phyloP scores from a whole-genome alignment of 2,113 vertebrate species.

The Phocoena phocoena region DNA sequence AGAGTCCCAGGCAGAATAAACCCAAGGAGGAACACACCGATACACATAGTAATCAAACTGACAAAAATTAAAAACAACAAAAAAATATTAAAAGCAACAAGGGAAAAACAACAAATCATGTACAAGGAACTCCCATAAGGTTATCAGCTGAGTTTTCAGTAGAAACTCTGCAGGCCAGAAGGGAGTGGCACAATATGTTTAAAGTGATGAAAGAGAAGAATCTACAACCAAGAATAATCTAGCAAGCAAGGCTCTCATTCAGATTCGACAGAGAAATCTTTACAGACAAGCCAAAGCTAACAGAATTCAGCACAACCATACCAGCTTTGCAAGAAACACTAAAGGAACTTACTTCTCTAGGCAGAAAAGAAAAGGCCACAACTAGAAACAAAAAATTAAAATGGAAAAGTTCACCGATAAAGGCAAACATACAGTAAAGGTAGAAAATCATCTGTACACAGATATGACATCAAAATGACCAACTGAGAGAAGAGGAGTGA shows the following conservation, averaged over 20 bases:
- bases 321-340: neutral
- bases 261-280: neutral
- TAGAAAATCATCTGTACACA: neutral
- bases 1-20: neutral
- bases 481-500: neutral
- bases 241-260: neutral
- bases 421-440: neutral
- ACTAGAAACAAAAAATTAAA: neutral
- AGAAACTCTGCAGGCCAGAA: neutral
- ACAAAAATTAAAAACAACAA: neutral
- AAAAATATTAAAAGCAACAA: neutral
- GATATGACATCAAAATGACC: neutral
- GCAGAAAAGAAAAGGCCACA: neutral
- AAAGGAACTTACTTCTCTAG: neutral
- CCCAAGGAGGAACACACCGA: neutral
- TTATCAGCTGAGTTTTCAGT: neutral
- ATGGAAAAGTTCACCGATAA: neutral
- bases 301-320: neutral
- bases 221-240: neutral
- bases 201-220: neutral
- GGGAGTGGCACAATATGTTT: neutral
- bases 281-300: neutral
- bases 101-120: neutral
- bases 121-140: neutral
- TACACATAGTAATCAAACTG: neutral